phyloP scores from a whole-genome alignment of 2,797 vertebrate genomes.

The Bovichtus variegatus region DNA sequence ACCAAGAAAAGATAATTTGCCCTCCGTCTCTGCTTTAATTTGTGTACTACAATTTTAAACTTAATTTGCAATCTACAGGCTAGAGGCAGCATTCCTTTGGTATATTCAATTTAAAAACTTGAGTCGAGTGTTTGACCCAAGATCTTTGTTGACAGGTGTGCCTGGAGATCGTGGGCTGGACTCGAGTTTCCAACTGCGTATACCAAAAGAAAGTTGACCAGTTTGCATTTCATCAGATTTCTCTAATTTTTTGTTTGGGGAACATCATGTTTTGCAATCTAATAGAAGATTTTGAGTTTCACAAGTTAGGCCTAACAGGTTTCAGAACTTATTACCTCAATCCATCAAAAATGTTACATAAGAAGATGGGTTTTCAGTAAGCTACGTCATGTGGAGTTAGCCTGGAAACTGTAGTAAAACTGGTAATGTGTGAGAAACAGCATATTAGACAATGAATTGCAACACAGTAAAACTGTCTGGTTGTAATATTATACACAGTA shows the following conservation, averaged over 20 bases:
- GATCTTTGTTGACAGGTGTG: background rate
- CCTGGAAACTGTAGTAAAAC: background rate
- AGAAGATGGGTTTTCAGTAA: background rate
- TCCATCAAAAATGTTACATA: background rate
- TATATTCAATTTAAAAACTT: background rate
- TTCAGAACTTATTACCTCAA: background rate
- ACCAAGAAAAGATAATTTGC: constrained; percentile 11
- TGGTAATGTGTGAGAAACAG: background rate
- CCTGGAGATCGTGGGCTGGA: background rate
- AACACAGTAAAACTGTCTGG: background rate
- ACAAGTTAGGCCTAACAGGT: background rate
- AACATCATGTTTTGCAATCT: background rate
- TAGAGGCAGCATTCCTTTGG: background rate
- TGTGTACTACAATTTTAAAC: background rate
- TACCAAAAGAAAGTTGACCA: background rate
- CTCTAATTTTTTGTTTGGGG: background rate
- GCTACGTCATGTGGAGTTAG: background rate
- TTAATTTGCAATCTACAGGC: background rate
- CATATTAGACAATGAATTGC: background rate
- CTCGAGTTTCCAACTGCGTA: background rate
- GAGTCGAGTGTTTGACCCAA: background rate
- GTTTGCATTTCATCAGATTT: background rate
- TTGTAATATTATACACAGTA: background rate
- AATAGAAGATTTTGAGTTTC: background rate
- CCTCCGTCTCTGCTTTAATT: constrained; percentile 12